Evolutionary conservation across 1,140 invertebrate species (phyloP), one percentile per base, ranked within the genome.

Genomic region (Listronotus bonariensis): DNA sequence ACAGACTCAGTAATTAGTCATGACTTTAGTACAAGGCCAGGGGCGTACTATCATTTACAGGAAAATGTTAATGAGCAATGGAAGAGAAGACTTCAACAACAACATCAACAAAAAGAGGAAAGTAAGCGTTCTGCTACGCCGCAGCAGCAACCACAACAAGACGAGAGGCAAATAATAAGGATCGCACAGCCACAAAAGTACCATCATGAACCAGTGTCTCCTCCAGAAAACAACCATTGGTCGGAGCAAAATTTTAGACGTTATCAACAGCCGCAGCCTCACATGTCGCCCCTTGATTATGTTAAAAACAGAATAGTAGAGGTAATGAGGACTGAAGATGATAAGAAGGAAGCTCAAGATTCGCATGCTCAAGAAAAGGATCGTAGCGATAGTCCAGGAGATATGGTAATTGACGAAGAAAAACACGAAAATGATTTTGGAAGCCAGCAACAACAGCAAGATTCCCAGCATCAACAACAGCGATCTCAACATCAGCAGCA

Each of bases 301-400:
- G 92, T 96, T 0, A 93, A 93, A 71, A 94, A 92, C 77, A 87
- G 92, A 71, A 96, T 96, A 62, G 92, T 90, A 9, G 92, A 96
- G 79, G 93, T 92, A 34, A 94, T 96, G 91, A 84, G 92, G 59
- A 92, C 88, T 17, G 89, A 91, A 72, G 89, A 91, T 55, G 90
- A 91, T 45, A 86, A 86, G 52, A 77, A 80, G 32, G 77, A 77
- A 18, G 42, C 32, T 26, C 64, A 72, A 57, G 67, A 74, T 40
- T 79, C 69, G 32, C 75, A 79, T 69, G 67, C 70, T 8, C 75
- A 79, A 26, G 74, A 74, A 8, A 78, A 78, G 75, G 69, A 79
- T 71, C 66, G 82, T 72, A 72, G 81, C 59, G 82, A 85, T 68
- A 82, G 81, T 78, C 80, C 87, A 65, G 81, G 83, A 0, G 85